Percentiles rank a stretch among this genome's conserved stretches.
These are phyloP conservation scores for Platichthys flesus DNA, from an alignment of 2,113 vertebrate genomes.

Conservation along the genomic window DNA sequence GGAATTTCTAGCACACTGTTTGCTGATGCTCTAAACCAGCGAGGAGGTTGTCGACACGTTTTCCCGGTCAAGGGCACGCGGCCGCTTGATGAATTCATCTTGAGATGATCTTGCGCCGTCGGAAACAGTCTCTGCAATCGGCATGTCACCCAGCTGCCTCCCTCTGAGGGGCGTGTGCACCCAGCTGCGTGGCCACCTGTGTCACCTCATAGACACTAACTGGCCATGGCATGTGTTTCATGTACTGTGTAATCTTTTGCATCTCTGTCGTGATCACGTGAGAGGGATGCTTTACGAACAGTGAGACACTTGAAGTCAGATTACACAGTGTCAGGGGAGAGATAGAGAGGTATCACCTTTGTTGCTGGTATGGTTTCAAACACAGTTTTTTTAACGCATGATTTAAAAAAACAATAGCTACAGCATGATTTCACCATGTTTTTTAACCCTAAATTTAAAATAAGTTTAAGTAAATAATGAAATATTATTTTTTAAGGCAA, in stretches of 20 bases:
- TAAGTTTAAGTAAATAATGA: too few relatives aligned
- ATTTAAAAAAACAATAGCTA: too few relatives aligned
- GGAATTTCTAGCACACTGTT: too few relatives aligned
- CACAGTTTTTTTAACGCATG: too few relatives aligned
- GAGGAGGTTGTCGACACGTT: neutral
- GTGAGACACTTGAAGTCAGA: conserved; percentile 12
- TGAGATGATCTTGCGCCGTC: conserved; percentile 14
- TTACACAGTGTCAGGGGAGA: too few relatives aligned
- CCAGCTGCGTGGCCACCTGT: conserved; percentile 67
- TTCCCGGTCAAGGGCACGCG: neutral
- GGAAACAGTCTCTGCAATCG: conserved; percentile 40
- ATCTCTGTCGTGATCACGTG: conserved; percentile 32
- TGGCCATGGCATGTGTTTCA: conserved; percentile 48
- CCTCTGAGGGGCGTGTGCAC: conserved; percentile 31
- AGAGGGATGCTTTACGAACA: conserved; percentile 30
- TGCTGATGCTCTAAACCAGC: too few relatives aligned
- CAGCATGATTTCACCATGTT: too few relatives aligned
- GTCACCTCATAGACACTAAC: conserved; percentile 48
- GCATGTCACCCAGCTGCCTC: conserved; percentile 44
- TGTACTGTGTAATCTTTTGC: conserved; percentile 41
- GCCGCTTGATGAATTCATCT: conserved; percentile 62
- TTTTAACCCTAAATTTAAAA: too few relatives aligned
- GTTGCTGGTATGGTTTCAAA: too few relatives aligned
- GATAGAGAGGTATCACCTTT: too few relatives aligned
- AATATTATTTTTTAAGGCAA: too few relatives aligned